Conservation (phyloP, 2,797 vertebrate genomes). For the Oreortyx pictus region DNA sequence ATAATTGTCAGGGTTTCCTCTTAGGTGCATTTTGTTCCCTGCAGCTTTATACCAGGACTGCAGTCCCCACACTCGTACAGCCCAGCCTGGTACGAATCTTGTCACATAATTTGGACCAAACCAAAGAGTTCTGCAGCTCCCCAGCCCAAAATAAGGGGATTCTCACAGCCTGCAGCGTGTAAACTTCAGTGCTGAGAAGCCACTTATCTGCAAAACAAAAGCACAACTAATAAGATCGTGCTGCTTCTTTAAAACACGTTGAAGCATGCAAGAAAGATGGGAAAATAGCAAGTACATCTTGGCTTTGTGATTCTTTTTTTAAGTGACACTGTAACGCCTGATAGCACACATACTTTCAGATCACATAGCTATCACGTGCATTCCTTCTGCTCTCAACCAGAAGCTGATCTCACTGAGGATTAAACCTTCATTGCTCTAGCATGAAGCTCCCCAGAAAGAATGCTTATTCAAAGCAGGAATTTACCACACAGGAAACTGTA, state of each 20-base stretch:
- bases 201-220: background rate
- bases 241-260: background rate
- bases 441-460: background rate
- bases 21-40: background rate
- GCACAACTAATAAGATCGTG: accelerated
- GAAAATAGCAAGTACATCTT: background rate
- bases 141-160: background rate
- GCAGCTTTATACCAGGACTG: accelerated
- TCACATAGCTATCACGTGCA: accelerated
- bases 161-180: background rate
- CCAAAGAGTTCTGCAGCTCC: too few relatives aligned
- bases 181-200: background rate
- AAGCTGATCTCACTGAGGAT: background rate
- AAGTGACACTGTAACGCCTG: background rate
- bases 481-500: accelerated
- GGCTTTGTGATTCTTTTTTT: background rate
- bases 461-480: background rate
- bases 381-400: background rate
- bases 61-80: accelerated
- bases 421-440: background rate
- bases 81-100: accelerated
- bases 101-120: background rate
- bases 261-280: accelerated
- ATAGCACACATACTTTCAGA: background rate
- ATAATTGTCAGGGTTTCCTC: background rate